Conservation (phyloP, 2,113 vertebrate genomes). For the Pelmatolapia mariae region DNA sequence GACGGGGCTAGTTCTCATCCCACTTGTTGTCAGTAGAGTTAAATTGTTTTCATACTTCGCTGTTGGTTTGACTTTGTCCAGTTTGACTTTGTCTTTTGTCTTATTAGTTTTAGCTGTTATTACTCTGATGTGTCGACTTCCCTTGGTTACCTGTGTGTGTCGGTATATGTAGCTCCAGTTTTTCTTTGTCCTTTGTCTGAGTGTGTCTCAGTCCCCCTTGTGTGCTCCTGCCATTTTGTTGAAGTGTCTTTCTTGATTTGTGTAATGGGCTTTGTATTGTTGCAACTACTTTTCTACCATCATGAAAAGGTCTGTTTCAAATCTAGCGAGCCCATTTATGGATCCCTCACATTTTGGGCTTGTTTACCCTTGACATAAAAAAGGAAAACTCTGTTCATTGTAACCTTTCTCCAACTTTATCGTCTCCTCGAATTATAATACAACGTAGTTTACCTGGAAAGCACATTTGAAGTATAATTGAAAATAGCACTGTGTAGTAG, state of each 20-base stretch:
- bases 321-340: neutral
- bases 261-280: neutral
- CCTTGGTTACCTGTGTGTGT: neutral
- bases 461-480: neutral
- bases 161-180: neutral
- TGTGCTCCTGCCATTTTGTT: neutral
- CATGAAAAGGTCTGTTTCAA: neutral
- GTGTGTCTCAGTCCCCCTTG: neutral
- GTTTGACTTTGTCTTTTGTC: neutral
- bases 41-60: neutral
- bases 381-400: neutral
- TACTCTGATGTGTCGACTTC: neutral
- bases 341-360: neutral
- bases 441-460: neutral
- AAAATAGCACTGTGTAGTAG: neutral
- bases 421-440: neutral
- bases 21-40: neutral
- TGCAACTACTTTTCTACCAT: neutral
- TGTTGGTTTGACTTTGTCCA: neutral
- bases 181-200: neutral
- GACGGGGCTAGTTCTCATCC: neutral
- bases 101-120: neutral
- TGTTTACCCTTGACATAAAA: neutral
- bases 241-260: neutral
- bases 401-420: neutral